Evolutionary conservation across 2,797 vertebrate genomes (phyloP).

Genomic region (Hyperoplus immaculatus): DNA sequence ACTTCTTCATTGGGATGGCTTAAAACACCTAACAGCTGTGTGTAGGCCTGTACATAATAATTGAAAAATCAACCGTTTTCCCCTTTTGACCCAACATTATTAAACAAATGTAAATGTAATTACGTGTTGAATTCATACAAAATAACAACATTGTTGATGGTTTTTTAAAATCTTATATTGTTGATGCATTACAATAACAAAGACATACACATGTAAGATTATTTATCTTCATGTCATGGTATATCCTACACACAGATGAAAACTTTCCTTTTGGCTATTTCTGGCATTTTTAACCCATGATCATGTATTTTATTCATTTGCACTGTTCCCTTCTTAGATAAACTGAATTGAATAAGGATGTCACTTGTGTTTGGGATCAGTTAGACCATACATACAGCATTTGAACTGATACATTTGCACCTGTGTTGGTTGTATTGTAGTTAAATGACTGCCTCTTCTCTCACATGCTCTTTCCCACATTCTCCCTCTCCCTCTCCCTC

Average conservation of each 20-base stretch:
- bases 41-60: background rate
- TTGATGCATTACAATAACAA: background rate
- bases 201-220: too few species aligned
- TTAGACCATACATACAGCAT: background rate
- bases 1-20: background rate
- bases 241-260: too few species aligned
- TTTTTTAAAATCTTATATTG: background rate
- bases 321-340: too few species aligned
- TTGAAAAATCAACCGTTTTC: background rate
- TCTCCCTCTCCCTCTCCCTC: background rate
- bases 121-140: background rate
- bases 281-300: too few species aligned
- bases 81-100: too few species aligned
- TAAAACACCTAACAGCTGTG: background rate
- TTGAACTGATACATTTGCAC: background rate
- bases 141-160: background rate
- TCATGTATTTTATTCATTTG: too few species aligned
- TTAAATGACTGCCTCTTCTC: background rate
- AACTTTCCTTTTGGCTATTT: too few species aligned
- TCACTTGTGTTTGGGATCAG: background rate
- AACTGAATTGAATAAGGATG: background rate
- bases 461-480: background rate
- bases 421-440: background rate
- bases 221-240: too few species aligned
- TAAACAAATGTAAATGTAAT: background rate